Evolutionary conservation across 2,888 invertebrate genomes (phyloP).

Genomic region (Panorpa germanica): DNA sequence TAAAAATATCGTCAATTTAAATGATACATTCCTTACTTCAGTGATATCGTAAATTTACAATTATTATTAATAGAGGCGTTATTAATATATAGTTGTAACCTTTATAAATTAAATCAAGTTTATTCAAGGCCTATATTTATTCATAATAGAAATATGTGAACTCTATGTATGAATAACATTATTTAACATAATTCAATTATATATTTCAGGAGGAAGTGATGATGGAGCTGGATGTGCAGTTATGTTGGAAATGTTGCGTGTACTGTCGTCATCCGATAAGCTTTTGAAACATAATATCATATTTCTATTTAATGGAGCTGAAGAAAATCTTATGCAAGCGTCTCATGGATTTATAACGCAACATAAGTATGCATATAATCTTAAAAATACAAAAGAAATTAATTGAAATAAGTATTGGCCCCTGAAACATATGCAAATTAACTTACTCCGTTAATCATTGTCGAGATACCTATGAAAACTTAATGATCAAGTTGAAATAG

Average conservation of each 20-base stretch:
- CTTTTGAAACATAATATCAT: conserved; percentile 56
- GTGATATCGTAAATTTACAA: no score
- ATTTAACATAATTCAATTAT: no score
- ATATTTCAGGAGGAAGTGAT: conserved; percentile 57
- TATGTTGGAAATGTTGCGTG: conserved; percentile 63
- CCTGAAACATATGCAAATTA: background rate
- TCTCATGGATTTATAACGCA: conserved; percentile 78
- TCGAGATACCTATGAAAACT: background rate
- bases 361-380: conserved; percentile 29
- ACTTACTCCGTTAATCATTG: background rate
- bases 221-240: conserved; percentile 78
- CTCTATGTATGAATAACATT: no score
- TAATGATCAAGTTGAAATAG: background rate
- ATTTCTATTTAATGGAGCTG: conserved; percentile 79
- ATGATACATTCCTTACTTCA: no score
- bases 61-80: no score
- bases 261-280: conserved; percentile 36
- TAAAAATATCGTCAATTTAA: no score
- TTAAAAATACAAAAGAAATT: conserved; percentile 18
- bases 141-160: no score
- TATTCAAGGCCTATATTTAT: no score
- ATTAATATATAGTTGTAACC: no score
- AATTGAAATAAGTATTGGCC: background rate
- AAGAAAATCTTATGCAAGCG: conserved; percentile 76
- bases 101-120: no score